These are phyloP conservation scores for Xylocopa sonorina DNA, from an alignment of 1,140 invertebrate genomes.

Conservation along the genomic window DNA sequence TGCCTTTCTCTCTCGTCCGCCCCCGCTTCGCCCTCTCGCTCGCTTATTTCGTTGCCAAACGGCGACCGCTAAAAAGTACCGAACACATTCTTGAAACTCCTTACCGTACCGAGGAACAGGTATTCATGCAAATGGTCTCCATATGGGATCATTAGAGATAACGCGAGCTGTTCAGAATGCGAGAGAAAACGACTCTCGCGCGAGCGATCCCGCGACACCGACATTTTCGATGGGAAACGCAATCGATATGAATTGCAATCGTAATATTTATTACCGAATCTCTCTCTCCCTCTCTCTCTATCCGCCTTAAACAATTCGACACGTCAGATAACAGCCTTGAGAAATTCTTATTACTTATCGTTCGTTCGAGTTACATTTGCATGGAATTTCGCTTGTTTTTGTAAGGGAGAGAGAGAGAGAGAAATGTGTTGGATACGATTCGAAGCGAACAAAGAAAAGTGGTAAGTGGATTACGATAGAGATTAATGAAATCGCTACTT, in stretches of 20 bases:
- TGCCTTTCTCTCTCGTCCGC: not conserved
- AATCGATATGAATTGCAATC: not conserved
- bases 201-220: not conserved
- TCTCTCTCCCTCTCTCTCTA: too few species aligned
- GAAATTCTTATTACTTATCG: not conserved
- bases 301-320: not conserved
- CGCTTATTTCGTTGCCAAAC: not conserved
- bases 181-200: not conserved
- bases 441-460: too few species aligned
- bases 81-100: constrained; percentile 30
- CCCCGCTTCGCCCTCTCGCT: not conserved
- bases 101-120: constrained; percentile 4
- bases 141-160: constrained; percentile 19
- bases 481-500: not conserved
- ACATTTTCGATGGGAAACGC: not conserved
- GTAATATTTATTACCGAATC: not conserved
- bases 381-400: not conserved
- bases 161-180: not conserved
- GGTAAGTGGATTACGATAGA: too few species aligned
- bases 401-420: not conserved
- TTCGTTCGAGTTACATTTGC: not conserved
- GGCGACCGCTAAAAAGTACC: not conserved
- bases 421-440: too few species aligned
- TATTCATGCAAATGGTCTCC: constrained; percentile 40
- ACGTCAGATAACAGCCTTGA: not conserved